A percentile compares a stretch with the other conserved stretches of the same genome.
Conservation (phyloP, 2,797 vertebrate species). For the Lutjanus campechanus region DNA sequence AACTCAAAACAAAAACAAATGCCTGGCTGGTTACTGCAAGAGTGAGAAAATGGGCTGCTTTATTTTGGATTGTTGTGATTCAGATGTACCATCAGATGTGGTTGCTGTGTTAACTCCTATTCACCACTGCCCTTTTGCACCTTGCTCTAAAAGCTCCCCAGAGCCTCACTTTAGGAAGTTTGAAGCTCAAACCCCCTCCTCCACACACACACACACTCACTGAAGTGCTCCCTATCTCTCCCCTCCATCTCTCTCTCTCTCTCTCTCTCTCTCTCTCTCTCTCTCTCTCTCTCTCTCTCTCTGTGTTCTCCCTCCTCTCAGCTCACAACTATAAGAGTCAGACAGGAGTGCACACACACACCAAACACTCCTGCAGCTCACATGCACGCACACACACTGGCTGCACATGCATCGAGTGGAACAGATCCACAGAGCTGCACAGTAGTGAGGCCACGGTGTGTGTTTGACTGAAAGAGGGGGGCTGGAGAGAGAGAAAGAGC, state of each 20-base stretch:
- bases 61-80: slow-evolving; percentile 1
- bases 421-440: slow-evolving; percentile 67
- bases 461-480: slow-evolving; percentile 46
- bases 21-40: neutral
- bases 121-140: slow-evolving; percentile 78
- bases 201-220: slow-evolving; percentile 35
- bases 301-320: slow-evolving; percentile 57
- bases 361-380: slow-evolving; percentile 47
- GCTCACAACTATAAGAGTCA: slow-evolving; percentile 72
- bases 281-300: slow-evolving; percentile 32
- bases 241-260: slow-evolving; percentile 45
- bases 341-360: slow-evolving; percentile 61
- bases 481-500: slow-evolving; percentile 41
- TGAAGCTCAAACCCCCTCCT: slow-evolving; percentile 66
- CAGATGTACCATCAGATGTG: slow-evolving; percentile 10
- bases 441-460: slow-evolving; percentile 64
- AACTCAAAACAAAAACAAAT: neutral
- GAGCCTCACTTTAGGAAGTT: slow-evolving; percentile 72
- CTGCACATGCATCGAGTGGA: slow-evolving; percentile 71
- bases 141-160: slow-evolving; percentile 78
- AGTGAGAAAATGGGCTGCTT: slow-evolving; percentile 14
- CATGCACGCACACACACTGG: slow-evolving; percentile 60
- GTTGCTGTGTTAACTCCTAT: slow-evolving; percentile 38
- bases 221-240: slow-evolving; percentile 56
- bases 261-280: slow-evolving; percentile 20